Conservation (phyloP, 2,113 vertebrate genomes). For the Clarias gariepinus region DNA sequence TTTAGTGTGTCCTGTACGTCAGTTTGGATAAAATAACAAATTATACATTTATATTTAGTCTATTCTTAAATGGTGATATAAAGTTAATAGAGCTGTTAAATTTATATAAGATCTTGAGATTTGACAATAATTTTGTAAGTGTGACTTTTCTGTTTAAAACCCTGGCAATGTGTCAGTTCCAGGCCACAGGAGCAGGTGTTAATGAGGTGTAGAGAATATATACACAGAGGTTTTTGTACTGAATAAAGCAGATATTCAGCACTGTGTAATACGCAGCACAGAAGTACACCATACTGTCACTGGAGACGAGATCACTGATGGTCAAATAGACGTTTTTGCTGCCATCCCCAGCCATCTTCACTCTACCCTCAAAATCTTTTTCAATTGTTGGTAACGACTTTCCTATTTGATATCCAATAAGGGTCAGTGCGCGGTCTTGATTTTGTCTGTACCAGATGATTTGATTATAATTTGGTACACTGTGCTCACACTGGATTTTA, state of each 20-base stretch:
- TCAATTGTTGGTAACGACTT: background rate
- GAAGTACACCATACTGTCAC: slow-evolving; percentile 33
- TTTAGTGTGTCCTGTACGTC: background rate
- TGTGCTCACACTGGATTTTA: slow-evolving; percentile 52
- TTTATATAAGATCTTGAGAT: background rate
- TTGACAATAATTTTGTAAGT: background rate
- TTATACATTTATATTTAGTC: background rate
- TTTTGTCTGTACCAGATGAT: slow-evolving; percentile 61
- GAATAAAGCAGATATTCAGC: too few species aligned
- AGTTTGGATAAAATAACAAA: background rate
- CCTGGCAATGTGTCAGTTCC: background rate
- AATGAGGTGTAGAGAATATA: background rate
- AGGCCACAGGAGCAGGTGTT: slow-evolving; percentile 40
- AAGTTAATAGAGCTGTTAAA: background rate
- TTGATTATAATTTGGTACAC: slow-evolving; percentile 37
- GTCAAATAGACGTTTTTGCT: slow-evolving; percentile 14
- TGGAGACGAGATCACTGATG: slow-evolving; percentile 19
- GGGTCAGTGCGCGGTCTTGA: background rate
- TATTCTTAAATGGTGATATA: background rate
- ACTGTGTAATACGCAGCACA: too few species aligned
- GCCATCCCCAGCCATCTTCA: slow-evolving; percentile 29
- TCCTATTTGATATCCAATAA: slow-evolving; percentile 48
- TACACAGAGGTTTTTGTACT: too few species aligned
- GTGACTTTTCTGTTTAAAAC: background rate
- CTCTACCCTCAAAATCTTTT: slow-evolving; percentile 3